Percentiles rank a stretch among this genome's conserved stretches.
phyloP scores from a whole-genome alignment of 2,113 vertebrate genomes.

The Sylvietta virens region DNA sequence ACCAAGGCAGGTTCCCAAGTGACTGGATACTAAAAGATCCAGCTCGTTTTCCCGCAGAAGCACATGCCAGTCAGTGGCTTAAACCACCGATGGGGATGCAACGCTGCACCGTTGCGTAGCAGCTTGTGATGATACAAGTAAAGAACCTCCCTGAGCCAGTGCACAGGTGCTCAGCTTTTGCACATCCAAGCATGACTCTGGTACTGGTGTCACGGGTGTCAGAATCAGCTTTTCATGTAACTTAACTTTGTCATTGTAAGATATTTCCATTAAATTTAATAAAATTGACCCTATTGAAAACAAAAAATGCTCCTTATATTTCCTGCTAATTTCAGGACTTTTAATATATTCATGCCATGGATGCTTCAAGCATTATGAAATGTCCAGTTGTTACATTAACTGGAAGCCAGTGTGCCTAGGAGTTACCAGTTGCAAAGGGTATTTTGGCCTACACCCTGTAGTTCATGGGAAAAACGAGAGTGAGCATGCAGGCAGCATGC shows the following conservation, averaged over 20 bases:
- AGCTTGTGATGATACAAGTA: not conserved
- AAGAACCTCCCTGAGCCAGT: not conserved
- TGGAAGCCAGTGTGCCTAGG: not conserved
- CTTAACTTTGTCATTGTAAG: not conserved
- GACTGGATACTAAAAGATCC: not conserved
- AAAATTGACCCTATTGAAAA: conserved; percentile 29
- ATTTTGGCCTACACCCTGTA: conserved; percentile 36
- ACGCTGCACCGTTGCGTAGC: accelerated
- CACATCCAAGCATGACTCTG: accelerated
- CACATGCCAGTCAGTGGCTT: not conserved
- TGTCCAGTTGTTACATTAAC: not conserved
- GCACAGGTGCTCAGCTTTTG: not conserved
- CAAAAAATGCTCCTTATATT: not conserved
- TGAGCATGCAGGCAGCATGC: not conserved
- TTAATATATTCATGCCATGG: not conserved
- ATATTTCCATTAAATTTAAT: not conserved
- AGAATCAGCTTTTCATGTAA: not conserved
- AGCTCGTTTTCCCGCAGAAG: not conserved
- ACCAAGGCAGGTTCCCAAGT: not conserved
- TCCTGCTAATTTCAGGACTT: not conserved
- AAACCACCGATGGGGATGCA: not conserved
- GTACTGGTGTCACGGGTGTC: accelerated
- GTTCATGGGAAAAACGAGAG: conserved; percentile 36
- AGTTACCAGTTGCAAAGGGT: conserved; percentile 16
- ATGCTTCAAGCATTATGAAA: not conserved